Base-by-base conservation (phyloP, 1,140 invertebrate genomes). In the Cotesia chilonis region DNA sequence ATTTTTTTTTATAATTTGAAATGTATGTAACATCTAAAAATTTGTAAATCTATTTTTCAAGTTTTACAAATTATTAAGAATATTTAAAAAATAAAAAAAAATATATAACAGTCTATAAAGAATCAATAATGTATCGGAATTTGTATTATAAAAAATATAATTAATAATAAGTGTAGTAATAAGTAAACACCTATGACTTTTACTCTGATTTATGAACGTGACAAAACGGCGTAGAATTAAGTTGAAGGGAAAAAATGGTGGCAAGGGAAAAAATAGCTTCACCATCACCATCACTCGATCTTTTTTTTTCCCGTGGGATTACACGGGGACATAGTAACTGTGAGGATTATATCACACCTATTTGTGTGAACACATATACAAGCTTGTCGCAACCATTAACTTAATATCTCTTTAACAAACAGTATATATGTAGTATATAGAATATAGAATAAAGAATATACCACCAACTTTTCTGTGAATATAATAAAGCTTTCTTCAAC, bases 401-500 rank as follows among this genome's bases (percentile, higher is more conserved):
- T 69, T 67, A 57, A 68, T 73, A 57, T 65, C 61, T 64, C 20
- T 55, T 59, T 20, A 28, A 28, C 20, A 37, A 20, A 37, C 28
- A 5, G 35, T 36, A 41, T 14, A 20, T 51, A 36, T 41, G 47
- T 54, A 36, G 51, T 54, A 68, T 17, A 51, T 51, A 14, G 14
- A 17, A 59, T 6, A 17, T 10, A 59, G 17, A 17, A 59, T 6
- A 17, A 17, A 61, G 12, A 61, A 61, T 9, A 55, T n/a, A 55
- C 52, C 41, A 12, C 55, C 73, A 59, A 68, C 66, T 63, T 61
- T 60, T 68, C 61, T 63, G 64, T 65, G 63, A n/a, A 47, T 47
- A 47, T 47, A 47, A 47, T 47, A 47, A 47, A 47, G n/a, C 14
- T 51, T 51, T 14, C 28, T 73, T 57, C 54, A 77, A 82, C 75